Evolutionary conservation across 2,113 vertebrate species (phyloP).

Genomic region (Setophaga petechia): DNA sequence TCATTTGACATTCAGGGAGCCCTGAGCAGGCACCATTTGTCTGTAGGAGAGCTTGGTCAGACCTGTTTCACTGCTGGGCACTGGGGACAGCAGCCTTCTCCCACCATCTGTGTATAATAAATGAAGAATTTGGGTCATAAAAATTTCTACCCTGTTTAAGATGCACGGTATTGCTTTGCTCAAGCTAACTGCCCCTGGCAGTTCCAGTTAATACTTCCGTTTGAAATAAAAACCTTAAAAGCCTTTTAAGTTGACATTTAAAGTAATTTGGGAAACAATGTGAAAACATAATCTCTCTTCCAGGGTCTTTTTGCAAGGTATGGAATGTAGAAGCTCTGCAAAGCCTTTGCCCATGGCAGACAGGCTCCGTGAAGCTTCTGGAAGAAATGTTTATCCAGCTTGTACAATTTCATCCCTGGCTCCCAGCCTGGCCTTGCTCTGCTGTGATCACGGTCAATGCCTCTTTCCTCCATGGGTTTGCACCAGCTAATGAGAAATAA

Average conservation of each 20-base stretch:
- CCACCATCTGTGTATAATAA: slow-evolving; percentile 74
- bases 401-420: not conserved
- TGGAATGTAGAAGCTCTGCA: not conserved
- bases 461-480: not conserved
- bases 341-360: not conserved
- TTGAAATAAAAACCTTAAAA: slow-evolving; percentile 75
- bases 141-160: slow-evolving; percentile 76
- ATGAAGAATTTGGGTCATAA: slow-evolving; percentile 80
- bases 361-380: not conserved
- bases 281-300: slow-evolving; percentile 69
- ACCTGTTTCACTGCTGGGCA: slow-evolving; percentile 20
- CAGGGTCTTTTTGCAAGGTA: slow-evolving; percentile 61
- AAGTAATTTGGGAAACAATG: slow-evolving; percentile 76
- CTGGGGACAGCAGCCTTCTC: slow-evolving; percentile 63
- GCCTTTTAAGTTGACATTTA: slow-evolving; percentile 73
- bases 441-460: not conserved
- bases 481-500: not conserved
- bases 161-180: slow-evolving; percentile 76
- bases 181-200: slow-evolving; percentile 76
- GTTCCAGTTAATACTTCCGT: slow-evolving; percentile 78
- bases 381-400: not conserved
- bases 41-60: not conserved
- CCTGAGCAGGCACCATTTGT: not conserved
- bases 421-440: not conserved
- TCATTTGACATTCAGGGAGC: not conserved